Conservation (phyloP, 2,888 invertebrate genomes). For the Bellardia pandia region DNA sequence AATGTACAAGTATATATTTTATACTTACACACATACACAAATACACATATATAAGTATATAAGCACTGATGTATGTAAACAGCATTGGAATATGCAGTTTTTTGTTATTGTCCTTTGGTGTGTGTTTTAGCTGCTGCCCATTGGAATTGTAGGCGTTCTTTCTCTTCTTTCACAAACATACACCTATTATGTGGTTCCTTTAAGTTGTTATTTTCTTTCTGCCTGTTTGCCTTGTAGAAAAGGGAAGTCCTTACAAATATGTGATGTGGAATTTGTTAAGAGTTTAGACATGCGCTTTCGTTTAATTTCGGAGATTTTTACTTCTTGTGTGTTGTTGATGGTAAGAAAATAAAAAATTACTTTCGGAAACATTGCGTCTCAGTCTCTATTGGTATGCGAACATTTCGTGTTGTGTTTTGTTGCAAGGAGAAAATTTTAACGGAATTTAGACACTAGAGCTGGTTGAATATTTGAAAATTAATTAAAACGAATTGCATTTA, state of each 20-base stretch:
- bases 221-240: constrained; percentile 51
- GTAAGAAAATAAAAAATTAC: constrained; percentile 42
- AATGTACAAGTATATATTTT: constrained; percentile 38
- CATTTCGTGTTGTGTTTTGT: constrained; percentile 62
- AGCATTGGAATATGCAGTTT: constrained; percentile 71
- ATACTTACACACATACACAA: constrained; percentile 8
- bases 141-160: constrained; percentile 78
- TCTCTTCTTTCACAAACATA: constrained; percentile 50
- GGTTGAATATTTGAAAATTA: not conserved
- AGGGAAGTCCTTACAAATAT: constrained; percentile 78
- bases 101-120: constrained; percentile 59
- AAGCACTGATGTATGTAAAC: constrained; percentile 34
- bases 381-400: constrained; percentile 66
- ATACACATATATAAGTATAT: constrained; percentile 15
- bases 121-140: constrained; percentile 75
- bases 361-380: constrained; percentile 60
- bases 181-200: constrained; percentile 68
- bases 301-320: constrained; percentile 67
- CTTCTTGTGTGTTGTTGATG: not conserved
- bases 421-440: constrained; percentile 25
- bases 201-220: constrained; percentile 19
- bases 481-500: constrained; percentile 14
- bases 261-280: constrained; percentile 26
- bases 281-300: constrained; percentile 73
- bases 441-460: not conserved